A percentile compares a stretch with the other conserved stretches of the same genome.
These are phyloP conservation scores for Drosophila nr. fundita DNA, from an alignment of 2,888 invertebrate species.

Conservation along the genomic window DNA sequence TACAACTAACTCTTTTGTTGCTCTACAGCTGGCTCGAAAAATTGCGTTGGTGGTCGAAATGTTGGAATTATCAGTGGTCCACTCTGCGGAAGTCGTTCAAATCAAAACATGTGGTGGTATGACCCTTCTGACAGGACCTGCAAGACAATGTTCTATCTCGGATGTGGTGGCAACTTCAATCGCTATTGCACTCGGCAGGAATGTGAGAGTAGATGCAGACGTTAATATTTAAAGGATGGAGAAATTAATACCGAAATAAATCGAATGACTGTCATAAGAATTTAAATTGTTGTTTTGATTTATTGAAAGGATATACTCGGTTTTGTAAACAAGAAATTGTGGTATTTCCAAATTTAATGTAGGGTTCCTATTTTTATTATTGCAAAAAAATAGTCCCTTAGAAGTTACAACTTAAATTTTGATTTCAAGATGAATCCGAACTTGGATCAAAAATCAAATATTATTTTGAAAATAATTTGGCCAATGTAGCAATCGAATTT, in stretches of 20 bases:
- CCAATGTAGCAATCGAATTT: too few relatives aligned
- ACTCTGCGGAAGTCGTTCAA: neutral
- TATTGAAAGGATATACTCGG: neutral
- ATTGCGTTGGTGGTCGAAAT: neutral
- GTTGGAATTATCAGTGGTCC: neutral
- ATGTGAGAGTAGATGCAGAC: neutral
- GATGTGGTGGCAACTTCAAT: conserved; percentile 28
- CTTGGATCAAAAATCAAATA: too few relatives aligned
- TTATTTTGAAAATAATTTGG: too few relatives aligned
- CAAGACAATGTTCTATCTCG: neutral
- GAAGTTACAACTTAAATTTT: too few relatives aligned
- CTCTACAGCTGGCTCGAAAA: neutral
- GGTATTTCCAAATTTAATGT: too few relatives aligned
- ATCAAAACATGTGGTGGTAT: conserved; percentile 13
- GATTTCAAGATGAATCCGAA: too few relatives aligned
- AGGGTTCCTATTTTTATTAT: too few relatives aligned
- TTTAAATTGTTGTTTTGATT: neutral
- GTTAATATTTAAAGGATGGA: neutral
- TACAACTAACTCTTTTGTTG: neutral
- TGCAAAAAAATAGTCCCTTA: too few relatives aligned
- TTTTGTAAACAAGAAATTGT: too few relatives aligned
- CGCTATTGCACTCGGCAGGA: conserved; percentile 6
- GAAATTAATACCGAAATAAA: neutral
- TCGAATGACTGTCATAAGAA: neutral
- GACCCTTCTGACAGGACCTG: neutral